Evolutionary conservation across 2,113 vertebrate species (phyloP).

Genomic region (Nettapus auritus): DNA sequence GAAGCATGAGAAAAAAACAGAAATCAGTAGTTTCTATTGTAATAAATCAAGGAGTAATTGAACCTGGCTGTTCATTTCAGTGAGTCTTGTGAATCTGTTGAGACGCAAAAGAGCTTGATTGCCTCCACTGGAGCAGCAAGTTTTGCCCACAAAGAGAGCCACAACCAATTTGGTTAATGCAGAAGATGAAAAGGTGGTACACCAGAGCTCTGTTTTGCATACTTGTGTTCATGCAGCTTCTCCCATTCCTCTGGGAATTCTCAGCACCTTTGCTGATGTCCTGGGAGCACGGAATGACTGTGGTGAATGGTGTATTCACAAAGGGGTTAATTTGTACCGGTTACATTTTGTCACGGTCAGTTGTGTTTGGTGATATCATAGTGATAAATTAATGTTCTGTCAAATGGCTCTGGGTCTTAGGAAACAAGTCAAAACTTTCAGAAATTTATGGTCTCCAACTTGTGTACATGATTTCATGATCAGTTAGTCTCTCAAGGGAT

Average conservation of each 20-base stretch:
- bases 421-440: background rate
- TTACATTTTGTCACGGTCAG: background rate
- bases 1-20: slow-evolving; percentile 43
- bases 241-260: background rate
- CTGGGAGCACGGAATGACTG: background rate
- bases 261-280: background rate
- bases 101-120: background rate
- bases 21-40: slow-evolving; percentile 32
- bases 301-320: background rate
- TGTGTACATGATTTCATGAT: background rate
- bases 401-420: background rate
- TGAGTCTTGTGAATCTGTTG: background rate
- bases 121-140: background rate
- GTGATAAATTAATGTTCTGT: background rate
- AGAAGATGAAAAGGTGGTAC: background rate
- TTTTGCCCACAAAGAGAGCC: background rate
- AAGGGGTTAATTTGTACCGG: background rate
- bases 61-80: background rate
- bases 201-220: background rate
- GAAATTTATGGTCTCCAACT: background rate
- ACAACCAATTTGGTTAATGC: background rate
- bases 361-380: background rate
- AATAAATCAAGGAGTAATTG: slow-evolving; percentile 65
- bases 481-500: background rate
- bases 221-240: background rate